Base-by-base conservation (phyloP, 2,113 vertebrate species). In the Phyllopteryx taeniolatus region DNA sequence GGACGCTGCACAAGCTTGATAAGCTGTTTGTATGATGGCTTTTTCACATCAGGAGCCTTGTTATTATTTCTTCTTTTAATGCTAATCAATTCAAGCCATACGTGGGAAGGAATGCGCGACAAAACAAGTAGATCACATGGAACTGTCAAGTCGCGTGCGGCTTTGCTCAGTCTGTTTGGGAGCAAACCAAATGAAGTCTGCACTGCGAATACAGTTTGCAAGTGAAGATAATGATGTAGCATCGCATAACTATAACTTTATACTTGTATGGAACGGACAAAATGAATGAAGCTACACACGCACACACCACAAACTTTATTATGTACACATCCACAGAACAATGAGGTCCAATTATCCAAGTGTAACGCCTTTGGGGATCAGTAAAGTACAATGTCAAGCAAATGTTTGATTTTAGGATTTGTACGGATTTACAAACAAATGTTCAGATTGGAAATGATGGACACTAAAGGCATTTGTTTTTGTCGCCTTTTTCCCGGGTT, bases 1-100 rank as follows among this genome's bases (percentile, higher is more conserved):
- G 86, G 80, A 87, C 78, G 67, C 83, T 84, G 85, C 76, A 78
- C 62, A 57, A 76, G 76, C 81, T 81, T 82, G 85, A 92, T 89
- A 87, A 86, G 79, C 65, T 60, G 76, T 79, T 80, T 80, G 73
- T 69, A 54, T 73, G 68, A 74, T 22, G 76, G 59, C 2, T 72
- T 72, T 60, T 74, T 66, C 74, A 80, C 68, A 59, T 46, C n/a
- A 71, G 75, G 73, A 65, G 13, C 14, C 27, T 60, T 60, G 57
- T 60, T 15, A 33, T 35, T 35, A 60, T 51, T 72, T 62, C 31
- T 64, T 83, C 70, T 85, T 66, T 77, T 72, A 60, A 42, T 22
- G 71, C 61, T 65, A 71, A 79, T 83, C 68, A 85, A 71, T 72
- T 75, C 47, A 78, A 80, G 78, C 20, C 54, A 74, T 77, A 77